Conservation (phyloP, 53 echinoderm and acorn worm species). For the Apostichopus leukothele region DNA sequence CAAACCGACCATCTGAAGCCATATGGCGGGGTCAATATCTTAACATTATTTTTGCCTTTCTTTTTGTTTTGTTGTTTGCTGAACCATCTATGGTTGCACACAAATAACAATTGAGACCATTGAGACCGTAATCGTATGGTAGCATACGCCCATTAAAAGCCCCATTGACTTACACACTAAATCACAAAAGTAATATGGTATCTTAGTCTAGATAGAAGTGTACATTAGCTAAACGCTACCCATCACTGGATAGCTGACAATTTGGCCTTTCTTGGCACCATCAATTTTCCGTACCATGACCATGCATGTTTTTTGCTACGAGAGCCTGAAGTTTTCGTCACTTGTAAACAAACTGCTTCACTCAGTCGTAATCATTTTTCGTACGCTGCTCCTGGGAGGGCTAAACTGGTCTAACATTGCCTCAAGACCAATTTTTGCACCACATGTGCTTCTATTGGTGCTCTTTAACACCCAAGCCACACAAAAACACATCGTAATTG, state of each 20-base stretch:
- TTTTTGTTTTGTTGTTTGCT: no score
- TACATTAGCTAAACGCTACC: background rate
- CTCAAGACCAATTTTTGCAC: background rate
- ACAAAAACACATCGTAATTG: background rate
- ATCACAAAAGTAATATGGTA: background rate
- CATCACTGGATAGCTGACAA: background rate
- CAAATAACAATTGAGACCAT: no score
- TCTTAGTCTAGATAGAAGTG: background rate
- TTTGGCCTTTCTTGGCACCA: background rate
- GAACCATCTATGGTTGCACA: no score
- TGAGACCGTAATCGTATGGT: background rate
- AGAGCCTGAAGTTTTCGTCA: background rate
- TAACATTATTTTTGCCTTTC: no score
- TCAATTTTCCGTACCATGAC: background rate
- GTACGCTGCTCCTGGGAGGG: background rate
- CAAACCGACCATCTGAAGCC: no score
- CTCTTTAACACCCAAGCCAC: background rate
- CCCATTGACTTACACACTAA: background rate
- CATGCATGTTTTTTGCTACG: background rate
- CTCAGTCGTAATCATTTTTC: no score
- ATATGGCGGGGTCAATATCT: no score
- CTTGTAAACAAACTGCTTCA: background rate
- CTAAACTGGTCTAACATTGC: background rate
- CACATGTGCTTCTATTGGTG: background rate
- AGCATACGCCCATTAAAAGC: background rate